Percentiles rank a stretch among this genome's conserved stretches.
phyloP scores from a whole-genome alignment of 2,797 vertebrate genomes.

The Triplophysa yarkandensis region DNA sequence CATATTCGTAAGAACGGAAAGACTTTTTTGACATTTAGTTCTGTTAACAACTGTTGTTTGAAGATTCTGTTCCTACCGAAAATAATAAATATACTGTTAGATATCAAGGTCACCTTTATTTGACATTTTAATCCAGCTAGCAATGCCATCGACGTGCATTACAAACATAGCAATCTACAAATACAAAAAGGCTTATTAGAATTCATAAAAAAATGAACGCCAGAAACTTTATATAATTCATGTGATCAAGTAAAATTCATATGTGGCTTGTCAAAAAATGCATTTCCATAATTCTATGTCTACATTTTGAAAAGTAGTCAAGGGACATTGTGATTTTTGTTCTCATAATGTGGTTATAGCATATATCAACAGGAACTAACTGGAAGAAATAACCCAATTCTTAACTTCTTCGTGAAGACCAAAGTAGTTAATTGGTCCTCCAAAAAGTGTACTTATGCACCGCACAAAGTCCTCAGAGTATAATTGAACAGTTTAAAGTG shows the following conservation, averaged over 20 bases:
- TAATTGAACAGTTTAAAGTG: constrained; percentile 45
- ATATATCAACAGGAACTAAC: constrained; percentile 1
- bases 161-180: too few species aligned
- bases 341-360: background rate
- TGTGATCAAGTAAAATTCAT: too few species aligned
- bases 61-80: background rate
- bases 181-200: too few species aligned
- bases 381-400: background rate
- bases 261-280: background rate
- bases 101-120: too few species aligned
- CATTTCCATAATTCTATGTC: background rate
- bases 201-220: too few species aligned
- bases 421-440: constrained; percentile 40
- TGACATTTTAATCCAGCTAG: too few species aligned
- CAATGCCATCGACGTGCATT: too few species aligned
- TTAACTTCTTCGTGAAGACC: constrained; percentile 31
- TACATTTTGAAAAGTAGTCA: background rate
- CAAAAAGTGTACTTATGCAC: constrained; percentile 8
- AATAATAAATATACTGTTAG: too few species aligned
- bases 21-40: background rate
- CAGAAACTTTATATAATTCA: too few species aligned
- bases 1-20: background rate
- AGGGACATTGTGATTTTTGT: background rate
- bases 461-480: constrained; percentile 5
- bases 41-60: background rate